Percentiles rank a stretch among this genome's conserved stretches.
Evolutionary conservation across 2,888 invertebrate genomes (phyloP).

Genomic region (Oligia fasciuncula): DNA sequence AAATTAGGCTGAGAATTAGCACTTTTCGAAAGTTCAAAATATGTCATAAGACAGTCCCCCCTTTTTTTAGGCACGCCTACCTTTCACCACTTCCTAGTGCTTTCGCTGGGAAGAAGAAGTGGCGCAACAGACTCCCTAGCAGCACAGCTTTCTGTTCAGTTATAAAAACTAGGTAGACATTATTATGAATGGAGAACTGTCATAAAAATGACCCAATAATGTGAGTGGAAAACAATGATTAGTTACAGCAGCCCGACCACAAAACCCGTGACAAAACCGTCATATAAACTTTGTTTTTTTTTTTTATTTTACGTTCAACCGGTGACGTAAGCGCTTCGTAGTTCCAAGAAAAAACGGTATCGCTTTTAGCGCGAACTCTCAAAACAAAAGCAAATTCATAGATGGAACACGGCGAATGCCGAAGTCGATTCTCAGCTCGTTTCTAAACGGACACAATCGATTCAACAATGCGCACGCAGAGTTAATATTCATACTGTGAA

Average conservation of each 20-base stretch:
- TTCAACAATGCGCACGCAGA: not conserved
- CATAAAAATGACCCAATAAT: slow-evolving; percentile 1
- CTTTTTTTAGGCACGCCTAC: too few relatives aligned
- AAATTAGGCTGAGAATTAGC: not conserved
- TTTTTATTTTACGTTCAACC: slow-evolving; percentile 26
- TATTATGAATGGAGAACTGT: not conserved
- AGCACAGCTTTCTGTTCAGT: not conserved
- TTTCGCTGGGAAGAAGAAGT: not conserved
- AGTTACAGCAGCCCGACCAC: slow-evolving; percentile 3
- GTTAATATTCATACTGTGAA: slow-evolving; percentile 53
- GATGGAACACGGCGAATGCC: not conserved
- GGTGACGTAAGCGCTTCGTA: slow-evolving; percentile 23
- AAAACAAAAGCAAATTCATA: slow-evolving; percentile 31
- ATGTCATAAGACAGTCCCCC: not conserved
- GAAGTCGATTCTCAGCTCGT: slow-evolving; percentile 5
- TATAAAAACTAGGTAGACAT: not conserved
- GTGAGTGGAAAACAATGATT: not conserved
- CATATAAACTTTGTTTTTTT: slow-evolving; percentile 34
- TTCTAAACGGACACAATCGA: slow-evolving; percentile 30
- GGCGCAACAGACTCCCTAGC: not conserved
- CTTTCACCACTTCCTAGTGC: not conserved
- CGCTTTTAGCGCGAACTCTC: slow-evolving; percentile 14
- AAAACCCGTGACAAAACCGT: not conserved
- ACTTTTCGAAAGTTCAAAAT: not conserved
- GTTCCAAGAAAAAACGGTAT: slow-evolving; percentile 29